Percentiles rank a stretch among this genome's conserved stretches.
phyloP scores from a whole-genome alignment of 2,113 vertebrate species.

The Caracal caracal region DNA sequence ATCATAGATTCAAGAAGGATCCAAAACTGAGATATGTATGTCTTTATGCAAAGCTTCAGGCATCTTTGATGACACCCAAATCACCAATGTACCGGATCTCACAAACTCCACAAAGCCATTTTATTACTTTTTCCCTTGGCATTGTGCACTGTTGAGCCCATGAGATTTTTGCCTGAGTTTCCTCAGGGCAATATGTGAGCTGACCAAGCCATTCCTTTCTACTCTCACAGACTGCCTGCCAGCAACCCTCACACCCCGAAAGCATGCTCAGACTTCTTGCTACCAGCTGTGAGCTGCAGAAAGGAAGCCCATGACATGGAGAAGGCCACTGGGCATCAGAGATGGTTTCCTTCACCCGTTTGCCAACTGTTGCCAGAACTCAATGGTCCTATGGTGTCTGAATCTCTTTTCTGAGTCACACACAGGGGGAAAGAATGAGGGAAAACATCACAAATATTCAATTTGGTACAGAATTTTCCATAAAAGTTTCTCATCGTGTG shows the following conservation, averaged over 20 bases:
- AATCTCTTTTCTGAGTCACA: neutral
- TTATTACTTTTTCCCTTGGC: neutral
- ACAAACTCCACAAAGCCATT: neutral
- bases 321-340: neutral
- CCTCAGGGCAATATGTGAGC: neutral
- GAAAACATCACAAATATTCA: neutral
- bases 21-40: neutral
- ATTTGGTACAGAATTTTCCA: neutral
- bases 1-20: neutral
- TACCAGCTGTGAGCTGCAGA: neutral
- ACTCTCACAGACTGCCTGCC: neutral
- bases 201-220: neutral
- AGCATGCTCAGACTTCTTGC: neutral
- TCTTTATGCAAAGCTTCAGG: neutral
- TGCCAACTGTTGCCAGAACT: neutral
- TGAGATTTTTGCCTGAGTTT: neutral
- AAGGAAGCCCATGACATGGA: neutral
- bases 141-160: neutral
- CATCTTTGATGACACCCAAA: neutral
- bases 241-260: neutral
- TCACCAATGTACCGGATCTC: neutral
- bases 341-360: neutral
- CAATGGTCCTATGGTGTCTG: neutral
- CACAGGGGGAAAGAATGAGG: neutral
- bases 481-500: neutral